phyloP scores from a whole-genome alignment of 1,140 invertebrate species.

The Bombus fervidus region DNA sequence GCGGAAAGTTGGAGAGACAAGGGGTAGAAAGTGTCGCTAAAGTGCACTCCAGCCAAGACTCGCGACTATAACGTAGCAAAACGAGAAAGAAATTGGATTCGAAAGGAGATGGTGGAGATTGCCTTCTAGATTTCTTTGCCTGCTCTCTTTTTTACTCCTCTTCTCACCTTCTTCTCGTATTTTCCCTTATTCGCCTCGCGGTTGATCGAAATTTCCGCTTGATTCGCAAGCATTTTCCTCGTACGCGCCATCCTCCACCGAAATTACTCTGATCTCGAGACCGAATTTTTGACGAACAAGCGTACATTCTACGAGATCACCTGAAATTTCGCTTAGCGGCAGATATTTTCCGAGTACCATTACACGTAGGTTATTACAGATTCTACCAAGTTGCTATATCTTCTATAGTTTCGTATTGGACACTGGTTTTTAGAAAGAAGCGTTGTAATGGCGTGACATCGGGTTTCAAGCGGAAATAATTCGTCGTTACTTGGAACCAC shows the following conservation, averaged over 20 bases:
- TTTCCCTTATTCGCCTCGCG: too few species aligned
- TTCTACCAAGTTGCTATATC: too few species aligned
- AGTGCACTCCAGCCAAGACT: background rate
- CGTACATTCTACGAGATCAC: too few species aligned
- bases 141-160: background rate
- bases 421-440: background rate
- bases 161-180: background rate
- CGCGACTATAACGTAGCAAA: constrained; percentile 23
- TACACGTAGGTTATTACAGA: too few species aligned
- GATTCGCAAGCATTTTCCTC: too few species aligned
- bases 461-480: background rate
- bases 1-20: background rate
- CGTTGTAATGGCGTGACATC: background rate
- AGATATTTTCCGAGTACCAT: too few species aligned
- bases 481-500: background rate
- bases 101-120: background rate
- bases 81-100: constrained; percentile 23
- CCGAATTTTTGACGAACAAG: constrained; percentile 11
- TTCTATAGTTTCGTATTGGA: too few species aligned
- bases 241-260: background rate
- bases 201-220: too few species aligned
- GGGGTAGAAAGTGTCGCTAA: background rate
- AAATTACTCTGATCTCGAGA: constrained; percentile 16
- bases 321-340: too few species aligned
- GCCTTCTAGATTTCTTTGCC: too few species aligned